These are phyloP conservation scores for Phyllostomus hastatus DNA, from an alignment of 2,113 vertebrate species.

Conservation along the genomic window DNA sequence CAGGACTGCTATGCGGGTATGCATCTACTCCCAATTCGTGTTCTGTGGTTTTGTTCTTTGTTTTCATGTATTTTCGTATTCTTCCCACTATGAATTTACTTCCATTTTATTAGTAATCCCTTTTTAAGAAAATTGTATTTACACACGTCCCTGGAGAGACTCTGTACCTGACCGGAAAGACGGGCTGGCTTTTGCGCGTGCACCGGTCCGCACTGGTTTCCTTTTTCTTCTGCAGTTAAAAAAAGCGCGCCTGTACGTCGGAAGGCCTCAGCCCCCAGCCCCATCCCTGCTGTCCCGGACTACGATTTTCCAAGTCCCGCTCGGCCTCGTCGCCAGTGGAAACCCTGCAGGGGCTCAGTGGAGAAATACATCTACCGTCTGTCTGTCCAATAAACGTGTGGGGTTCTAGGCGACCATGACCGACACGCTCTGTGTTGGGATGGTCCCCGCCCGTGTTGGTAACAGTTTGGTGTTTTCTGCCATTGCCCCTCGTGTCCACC, in stretches of 20 bases:
- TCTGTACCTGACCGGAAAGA: not conserved
- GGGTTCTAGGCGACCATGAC: not conserved
- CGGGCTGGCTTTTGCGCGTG: not conserved
- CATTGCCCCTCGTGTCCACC: not conserved
- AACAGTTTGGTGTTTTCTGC: not conserved
- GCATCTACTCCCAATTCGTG: not conserved
- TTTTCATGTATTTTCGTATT: not conserved
- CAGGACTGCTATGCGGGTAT: not conserved
- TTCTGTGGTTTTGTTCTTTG: not conserved
- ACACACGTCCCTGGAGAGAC: not conserved
- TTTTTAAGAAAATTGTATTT: not conserved
- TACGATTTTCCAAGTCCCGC: not conserved
- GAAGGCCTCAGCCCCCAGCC: not conserved
- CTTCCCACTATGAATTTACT: not conserved
- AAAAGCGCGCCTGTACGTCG: not conserved
- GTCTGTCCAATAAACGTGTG: not conserved
- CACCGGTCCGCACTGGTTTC: not conserved
- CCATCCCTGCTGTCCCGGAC: not conserved
- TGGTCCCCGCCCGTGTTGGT: not conserved
- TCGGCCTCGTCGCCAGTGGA: not conserved
- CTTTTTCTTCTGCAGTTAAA: not conserved
- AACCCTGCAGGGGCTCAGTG: not conserved
- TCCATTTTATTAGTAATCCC: not conserved
- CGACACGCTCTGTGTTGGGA: not conserved
- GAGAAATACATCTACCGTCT: not conserved